Evolutionary conservation across 2,888 invertebrate species (phyloP), one percentile per base, ranked within the genome.

Genomic region (Phalera bucephala): DNA sequence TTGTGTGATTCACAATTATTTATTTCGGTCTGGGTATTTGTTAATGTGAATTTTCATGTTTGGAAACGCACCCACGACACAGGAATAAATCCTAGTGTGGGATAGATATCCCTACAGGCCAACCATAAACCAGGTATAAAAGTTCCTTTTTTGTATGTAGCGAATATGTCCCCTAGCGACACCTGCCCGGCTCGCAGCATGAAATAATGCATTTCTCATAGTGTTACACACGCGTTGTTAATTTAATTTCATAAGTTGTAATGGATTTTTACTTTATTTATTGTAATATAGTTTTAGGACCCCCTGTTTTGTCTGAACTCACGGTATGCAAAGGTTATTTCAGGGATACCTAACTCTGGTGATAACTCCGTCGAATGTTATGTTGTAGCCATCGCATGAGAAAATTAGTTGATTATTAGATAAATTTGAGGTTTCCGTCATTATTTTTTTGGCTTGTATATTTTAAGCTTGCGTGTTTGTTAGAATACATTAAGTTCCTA

Each of bases 191-290:
- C 3, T 17, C 3, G 5, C 17, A 17, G 26, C 34, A 25, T 40
- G 28, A 34, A 36, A 38, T 36, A 52, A 52, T 60, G 63, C 61
- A 67, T 72, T 71, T 49, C 58, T 45, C 27, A 51, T 40, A 50
- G 48, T 57, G 59, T 62, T 64, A 54, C 65, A 49, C 41, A 63
- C 59, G 49, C 60, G 50, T 63, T 56, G 40, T 53, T 42, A 47
- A 29, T 49, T 48, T 59, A 56, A 58, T 63, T 43, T 65, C 44
- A 38, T 68, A 65, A 62, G 64, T 55, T 56, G 53, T 66, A 56
- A 60, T 43, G 25, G 20, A 31, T 21, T 38, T 55, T 49, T 55
- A 43, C 52, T 52, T 55, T 58, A 59, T 64, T 57, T 58, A 58
- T 52, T 64, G 36, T 55, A 51, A 30, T 33, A 25, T 40, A 45